Conservation (phyloP, 2,113 vertebrate genomes). For the Circaetus gallicus region DNA sequence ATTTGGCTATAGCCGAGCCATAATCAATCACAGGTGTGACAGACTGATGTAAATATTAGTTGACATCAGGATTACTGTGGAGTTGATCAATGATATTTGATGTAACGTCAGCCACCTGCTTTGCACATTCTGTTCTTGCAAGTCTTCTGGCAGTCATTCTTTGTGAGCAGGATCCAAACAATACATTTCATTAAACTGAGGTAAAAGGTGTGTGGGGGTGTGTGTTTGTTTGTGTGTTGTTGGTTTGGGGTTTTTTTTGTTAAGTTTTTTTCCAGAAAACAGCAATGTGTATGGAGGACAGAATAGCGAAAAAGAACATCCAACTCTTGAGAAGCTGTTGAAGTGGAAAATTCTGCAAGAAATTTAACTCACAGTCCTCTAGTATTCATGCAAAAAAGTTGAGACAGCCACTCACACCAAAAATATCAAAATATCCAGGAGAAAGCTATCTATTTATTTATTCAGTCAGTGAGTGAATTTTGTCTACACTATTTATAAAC, state of each 20-base stretch:
- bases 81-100: not conserved
- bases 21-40: not conserved
- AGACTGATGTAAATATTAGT: not conserved
- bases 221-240: not conserved
- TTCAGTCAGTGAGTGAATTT: not conserved
- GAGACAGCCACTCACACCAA: not conserved
- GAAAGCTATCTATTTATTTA: not conserved
- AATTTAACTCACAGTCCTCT: not conserved
- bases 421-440: not conserved
- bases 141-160: not conserved
- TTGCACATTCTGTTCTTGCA: not conserved
- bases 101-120: not conserved
- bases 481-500: not conserved
- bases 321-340: not conserved
- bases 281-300: accelerated
- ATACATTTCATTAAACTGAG: not conserved
- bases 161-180: not conserved
- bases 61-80: not conserved
- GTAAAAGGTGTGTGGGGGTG: not conserved
- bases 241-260: not conserved
- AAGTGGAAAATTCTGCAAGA: not conserved
- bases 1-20: not conserved
- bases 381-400: not conserved
- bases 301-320: not conserved
- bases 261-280: not conserved